phyloP scores from a whole-genome alignment of 2,797 vertebrate species.

The Ptychobarbus kaznakovi region DNA sequence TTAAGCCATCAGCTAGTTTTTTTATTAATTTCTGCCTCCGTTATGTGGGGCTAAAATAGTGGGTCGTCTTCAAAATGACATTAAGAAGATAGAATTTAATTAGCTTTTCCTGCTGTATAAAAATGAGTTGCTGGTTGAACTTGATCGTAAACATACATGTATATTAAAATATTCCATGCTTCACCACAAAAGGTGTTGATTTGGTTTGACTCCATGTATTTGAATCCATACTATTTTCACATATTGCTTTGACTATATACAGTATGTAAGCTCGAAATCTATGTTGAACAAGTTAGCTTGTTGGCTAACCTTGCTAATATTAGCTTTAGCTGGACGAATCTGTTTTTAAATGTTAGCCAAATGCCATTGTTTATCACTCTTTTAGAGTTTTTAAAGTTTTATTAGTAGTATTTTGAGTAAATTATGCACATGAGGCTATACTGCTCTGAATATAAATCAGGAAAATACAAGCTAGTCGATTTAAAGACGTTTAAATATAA shows the following conservation, averaged over 20 bases:
- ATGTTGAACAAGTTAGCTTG: not conserved
- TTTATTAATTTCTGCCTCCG: constrained; percentile 59
- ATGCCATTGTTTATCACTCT: not conserved
- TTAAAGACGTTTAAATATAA: no score
- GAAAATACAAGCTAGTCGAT: no score
- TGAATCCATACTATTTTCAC: not conserved
- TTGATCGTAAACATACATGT: constrained; percentile 7
- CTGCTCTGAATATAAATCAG: no score
- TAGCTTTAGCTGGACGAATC: no score
- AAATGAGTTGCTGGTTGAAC: not conserved
- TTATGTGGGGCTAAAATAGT: constrained; percentile 53
- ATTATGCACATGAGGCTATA: no score
- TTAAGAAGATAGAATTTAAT: not conserved
- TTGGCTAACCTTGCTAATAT: not conserved
- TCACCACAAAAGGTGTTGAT: not conserved
- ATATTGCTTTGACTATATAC: not conserved
- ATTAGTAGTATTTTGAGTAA: no score
- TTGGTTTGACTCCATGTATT: not conserved
- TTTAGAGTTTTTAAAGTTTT: no score
- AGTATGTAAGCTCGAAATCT: not conserved
- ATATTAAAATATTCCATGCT: constrained; percentile 24
- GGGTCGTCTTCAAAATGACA: not conserved
- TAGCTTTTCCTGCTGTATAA: not conserved
- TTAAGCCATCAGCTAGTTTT: constrained; percentile 48
- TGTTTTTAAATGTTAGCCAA: not conserved